phyloP scores from a whole-genome alignment of 2,888 invertebrate genomes.

The Herminia tarsipennalis region DNA sequence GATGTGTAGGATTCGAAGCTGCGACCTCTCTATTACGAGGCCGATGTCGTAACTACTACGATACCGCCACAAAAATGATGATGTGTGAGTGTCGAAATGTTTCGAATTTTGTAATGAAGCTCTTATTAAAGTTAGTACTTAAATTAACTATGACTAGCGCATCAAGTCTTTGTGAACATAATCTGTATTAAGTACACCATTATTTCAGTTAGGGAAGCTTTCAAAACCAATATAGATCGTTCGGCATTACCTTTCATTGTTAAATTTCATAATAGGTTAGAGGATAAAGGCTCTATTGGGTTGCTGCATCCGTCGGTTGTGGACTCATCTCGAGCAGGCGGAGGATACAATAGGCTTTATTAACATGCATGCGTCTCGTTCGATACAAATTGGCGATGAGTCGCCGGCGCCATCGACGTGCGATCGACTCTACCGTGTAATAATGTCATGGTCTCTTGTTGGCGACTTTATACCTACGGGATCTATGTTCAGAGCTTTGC shows the following conservation, averaged over 20 bases:
- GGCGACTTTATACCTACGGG: slow-evolving; percentile 2
- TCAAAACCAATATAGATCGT: not conserved
- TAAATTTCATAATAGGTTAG: slow-evolving; percentile 29
- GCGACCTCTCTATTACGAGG: too few relatives aligned
- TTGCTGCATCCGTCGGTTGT: slow-evolving; percentile 36
- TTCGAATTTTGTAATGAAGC: too few relatives aligned
- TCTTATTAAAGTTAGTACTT: too few relatives aligned
- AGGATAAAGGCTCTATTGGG: slow-evolving; percentile 31
- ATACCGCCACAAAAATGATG: too few relatives aligned
- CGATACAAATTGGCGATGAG: slow-evolving; percentile 77
- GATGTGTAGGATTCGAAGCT: too few relatives aligned
- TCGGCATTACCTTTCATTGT: slow-evolving; percentile 29
- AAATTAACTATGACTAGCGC: too few relatives aligned
- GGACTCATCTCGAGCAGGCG: slow-evolving; percentile 66
- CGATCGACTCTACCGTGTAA: slow-evolving; percentile 47
- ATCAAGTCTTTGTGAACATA: not conserved
- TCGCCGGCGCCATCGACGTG: slow-evolving; percentile 45
- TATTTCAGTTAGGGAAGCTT: slow-evolving; percentile 5
- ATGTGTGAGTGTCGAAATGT: too few relatives aligned
- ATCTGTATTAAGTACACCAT: not conserved
- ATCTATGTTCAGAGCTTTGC: not conserved
- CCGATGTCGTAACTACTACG: too few relatives aligned
- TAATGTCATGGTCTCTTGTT: slow-evolving; percentile 31
- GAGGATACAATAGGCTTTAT: slow-evolving; percentile 77
- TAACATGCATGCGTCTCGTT: slow-evolving; percentile 69